Percentiles rank a stretch among this genome's conserved stretches.
Evolutionary conservation across 1,140 invertebrate species (phyloP).

Genomic region (Zaprionus davidi): DNA sequence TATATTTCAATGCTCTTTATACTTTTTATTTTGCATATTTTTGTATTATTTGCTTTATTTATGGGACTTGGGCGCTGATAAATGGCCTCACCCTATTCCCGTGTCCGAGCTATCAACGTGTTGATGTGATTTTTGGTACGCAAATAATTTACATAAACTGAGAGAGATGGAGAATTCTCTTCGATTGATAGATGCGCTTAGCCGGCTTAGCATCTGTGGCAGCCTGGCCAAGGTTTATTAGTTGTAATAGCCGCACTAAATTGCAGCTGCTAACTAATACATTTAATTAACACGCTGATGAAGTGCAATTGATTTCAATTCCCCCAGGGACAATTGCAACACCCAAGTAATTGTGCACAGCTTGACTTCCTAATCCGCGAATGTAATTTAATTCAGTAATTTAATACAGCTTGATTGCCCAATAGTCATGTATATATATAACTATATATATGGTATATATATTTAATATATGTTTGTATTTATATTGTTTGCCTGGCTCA

Average conservation of each 20-base stretch:
- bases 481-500: constrained; percentile 15
- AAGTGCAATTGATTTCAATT: constrained; percentile 13
- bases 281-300: constrained; percentile 16
- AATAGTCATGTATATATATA: not conserved
- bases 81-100: constrained; percentile 54
- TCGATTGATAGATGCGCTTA: constrained; percentile 71
- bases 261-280: constrained; percentile 48
- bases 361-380: not conserved
- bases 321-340: not conserved
- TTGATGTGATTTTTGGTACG: constrained; percentile 71
- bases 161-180: not conserved
- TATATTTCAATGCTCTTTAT: constrained; percentile 60
- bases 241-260: constrained; percentile 48
- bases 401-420: not conserved
- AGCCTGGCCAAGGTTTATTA: constrained; percentile 49
- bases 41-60: constrained; percentile 81
- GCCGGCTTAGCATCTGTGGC: constrained; percentile 57
- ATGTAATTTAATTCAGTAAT: not conserved
- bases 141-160: constrained; percentile 63
- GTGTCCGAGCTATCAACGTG: constrained; percentile 65
- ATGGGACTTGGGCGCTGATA: constrained; percentile 73
- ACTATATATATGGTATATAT: not conserved
- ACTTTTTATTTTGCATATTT: constrained; percentile 78
- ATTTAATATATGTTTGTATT: constrained; percentile 7
- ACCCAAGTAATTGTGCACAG: constrained; percentile 1